Percentiles rank a stretch among this genome's conserved stretches.
These are phyloP conservation scores for Lagopus leucura DNA, from an alignment of 2,113 vertebrate genomes.

Conservation along the genomic window DNA sequence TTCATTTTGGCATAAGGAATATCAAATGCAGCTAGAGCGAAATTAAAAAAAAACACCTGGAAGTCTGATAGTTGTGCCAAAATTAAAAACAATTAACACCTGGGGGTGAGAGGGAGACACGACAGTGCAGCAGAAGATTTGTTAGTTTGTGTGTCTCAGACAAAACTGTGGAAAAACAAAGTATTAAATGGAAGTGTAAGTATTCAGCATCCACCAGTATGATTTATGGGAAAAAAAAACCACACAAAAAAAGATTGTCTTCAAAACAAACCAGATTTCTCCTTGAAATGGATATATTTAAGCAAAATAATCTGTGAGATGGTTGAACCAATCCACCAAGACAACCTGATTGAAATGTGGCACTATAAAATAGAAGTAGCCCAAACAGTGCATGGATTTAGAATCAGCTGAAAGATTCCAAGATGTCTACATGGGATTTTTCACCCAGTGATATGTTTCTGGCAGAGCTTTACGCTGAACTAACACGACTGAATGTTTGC, in stretches of 20 bases:
- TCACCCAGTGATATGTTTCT: neutral
- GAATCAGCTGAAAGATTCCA: neutral
- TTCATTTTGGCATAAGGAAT: neutral
- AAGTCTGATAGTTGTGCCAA: neutral
- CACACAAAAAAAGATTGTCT: neutral
- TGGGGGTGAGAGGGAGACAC: neutral
- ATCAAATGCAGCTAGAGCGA: neutral
- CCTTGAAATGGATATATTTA: neutral
- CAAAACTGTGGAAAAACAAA: neutral
- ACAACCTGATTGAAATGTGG: neutral
- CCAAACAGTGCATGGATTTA: neutral
- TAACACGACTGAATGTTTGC: neutral
- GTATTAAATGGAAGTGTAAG: neutral
- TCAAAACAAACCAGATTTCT: neutral
- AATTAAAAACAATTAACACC: neutral
- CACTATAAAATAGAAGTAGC: neutral
- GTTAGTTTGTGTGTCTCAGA: neutral
- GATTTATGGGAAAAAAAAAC: neutral
- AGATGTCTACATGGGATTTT: neutral
- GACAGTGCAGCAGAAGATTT: neutral
- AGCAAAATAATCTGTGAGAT: neutral
- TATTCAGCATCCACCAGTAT: neutral
- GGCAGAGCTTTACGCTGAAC: neutral
- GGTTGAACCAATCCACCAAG: neutral
- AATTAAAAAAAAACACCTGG: neutral